Evolutionary conservation across 2,888 invertebrate genomes (phyloP), one percentile per base, ranked within the genome.

Genomic region (Chloroclystis v-ata): DNA sequence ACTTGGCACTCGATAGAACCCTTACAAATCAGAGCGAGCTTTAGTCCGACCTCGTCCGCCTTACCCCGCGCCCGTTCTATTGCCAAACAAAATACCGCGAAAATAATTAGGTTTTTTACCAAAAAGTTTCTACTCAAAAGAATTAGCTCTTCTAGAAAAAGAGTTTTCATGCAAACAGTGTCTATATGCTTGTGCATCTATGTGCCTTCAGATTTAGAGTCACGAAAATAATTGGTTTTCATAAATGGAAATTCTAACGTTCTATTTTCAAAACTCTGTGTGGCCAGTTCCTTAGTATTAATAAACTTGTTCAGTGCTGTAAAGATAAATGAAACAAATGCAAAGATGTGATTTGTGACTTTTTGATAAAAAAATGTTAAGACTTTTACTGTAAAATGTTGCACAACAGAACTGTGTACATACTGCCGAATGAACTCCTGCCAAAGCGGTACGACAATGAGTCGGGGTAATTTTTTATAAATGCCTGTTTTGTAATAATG

Each of bases 321-420:
- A n/a, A n/a, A n/a, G n/a, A n/a, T n/a, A n/a, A n/a, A n/a, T n/a
- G n/a, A n/a, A n/a, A n/a, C n/a, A 20, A 20, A 20, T 20, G 20
- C 5, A 5, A 20, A 20, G 2, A 20, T 20, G n/a, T 37, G 9
- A 37, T 25, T 41, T 29, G 16, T 39, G 14, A 33, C n/a, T 20
- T 11, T 2, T 2, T 6, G 0, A 20, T 7, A 20, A 10, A 16
- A 10, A 14, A 16, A 20, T n/a, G 20, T 35, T 51, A 37, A 28
- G 38, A 10, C 20, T 44, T 47, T 50, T 43, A 45, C 53, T 43
- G 43, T 44, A 77, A 59, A 59, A 86, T 86, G 85, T 77, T 85
- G 61, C 82, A 85, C 59, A 87, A 86, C 51, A 72, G 85, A 47
- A 85, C 87, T 37, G 87, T 87, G 52, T 86, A 85, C 61, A 86